These are phyloP conservation scores for Netelia fuscicornis DNA, from an alignment of 2,888 invertebrate species.

Conservation along the genomic window DNA sequence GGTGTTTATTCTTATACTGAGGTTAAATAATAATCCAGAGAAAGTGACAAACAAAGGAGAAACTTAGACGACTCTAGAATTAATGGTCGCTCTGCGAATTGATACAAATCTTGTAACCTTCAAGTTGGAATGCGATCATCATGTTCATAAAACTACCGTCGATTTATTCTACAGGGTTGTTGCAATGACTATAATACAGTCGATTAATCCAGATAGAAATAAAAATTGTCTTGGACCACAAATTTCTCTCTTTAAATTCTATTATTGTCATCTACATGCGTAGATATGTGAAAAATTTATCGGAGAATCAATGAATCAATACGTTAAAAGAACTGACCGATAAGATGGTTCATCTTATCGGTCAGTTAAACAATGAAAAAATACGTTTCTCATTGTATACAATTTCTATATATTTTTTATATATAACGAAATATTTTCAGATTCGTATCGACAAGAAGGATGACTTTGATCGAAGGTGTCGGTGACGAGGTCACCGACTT, in stretches of 20 bases:
- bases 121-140: slow-evolving; percentile 27
- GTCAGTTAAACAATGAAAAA: too few relatives aligned
- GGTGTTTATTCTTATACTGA: neutral
- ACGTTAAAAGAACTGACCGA: too few relatives aligned
- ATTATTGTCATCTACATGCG: neutral
- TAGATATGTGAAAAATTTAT: too few relatives aligned
- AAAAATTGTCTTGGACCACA: neutral
- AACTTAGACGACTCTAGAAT: neutral
- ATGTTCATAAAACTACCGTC: slow-evolving; percentile 57
- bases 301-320: too few relatives aligned
- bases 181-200: slow-evolving; percentile 22
- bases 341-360: too few relatives aligned
- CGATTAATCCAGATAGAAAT: neutral
- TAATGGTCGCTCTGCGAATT: neutral
- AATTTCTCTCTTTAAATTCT: neutral
- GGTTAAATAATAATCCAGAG: neutral
- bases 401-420: too few relatives aligned
- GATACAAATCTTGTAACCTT: slow-evolving; percentile 41
- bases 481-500: slow-evolving; percentile 94
- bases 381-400: too few relatives aligned
- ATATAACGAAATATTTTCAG: slow-evolving; percentile 20
- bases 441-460: slow-evolving; percentile 81
- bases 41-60: neutral
- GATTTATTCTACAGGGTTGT: slow-evolving; percentile 6
- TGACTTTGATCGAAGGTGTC: slow-evolving; percentile 93